Conservation (phyloP, 2,888 invertebrate species). For the Agrotis clavis region DNA sequence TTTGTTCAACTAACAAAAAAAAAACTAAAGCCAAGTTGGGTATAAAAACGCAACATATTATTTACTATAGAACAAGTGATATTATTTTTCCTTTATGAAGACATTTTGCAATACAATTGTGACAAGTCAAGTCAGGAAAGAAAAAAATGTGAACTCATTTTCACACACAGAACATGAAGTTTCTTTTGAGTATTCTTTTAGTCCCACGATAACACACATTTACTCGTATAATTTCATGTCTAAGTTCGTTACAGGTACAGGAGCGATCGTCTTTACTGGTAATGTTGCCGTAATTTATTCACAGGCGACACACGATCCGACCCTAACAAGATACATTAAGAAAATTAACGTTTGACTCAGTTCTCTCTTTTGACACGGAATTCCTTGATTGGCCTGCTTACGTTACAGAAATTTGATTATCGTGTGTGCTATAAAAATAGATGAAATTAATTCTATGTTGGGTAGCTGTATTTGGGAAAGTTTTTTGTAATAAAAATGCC, state of each 20-base stretch:
- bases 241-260: constrained; percentile 77
- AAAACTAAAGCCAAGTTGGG: too few relatives aligned
- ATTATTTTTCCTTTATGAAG: too few relatives aligned
- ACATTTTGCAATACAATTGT: constrained; percentile 11
- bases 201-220: constrained; percentile 37
- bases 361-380: constrained; percentile 82
- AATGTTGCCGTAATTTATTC: constrained; percentile 85
- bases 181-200: constrained; percentile 23
- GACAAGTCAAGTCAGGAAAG: not conserved
- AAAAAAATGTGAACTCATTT: not conserved
- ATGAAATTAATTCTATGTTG: constrained; percentile 41
- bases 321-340: constrained; percentile 87
- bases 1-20: too few relatives aligned
- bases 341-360: constrained; percentile 85
- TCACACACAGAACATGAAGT: constrained; percentile 19
- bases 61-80: too few relatives aligned
- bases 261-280: constrained; percentile 78
- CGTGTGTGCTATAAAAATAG: constrained; percentile 69
- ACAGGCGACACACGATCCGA: constrained; percentile 78
- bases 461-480: constrained; percentile 8
- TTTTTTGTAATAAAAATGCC: not conserved
- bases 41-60: too few relatives aligned
- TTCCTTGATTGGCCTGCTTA: constrained; percentile 85
- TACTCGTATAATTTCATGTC: constrained; percentile 64
- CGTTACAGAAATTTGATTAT: constrained; percentile 79